Percentiles rank a stretch among this genome's conserved stretches.
Evolutionary conservation across 2,797 vertebrate species (phyloP).

Genomic region (Dicrostonyx torquatus): DNA sequence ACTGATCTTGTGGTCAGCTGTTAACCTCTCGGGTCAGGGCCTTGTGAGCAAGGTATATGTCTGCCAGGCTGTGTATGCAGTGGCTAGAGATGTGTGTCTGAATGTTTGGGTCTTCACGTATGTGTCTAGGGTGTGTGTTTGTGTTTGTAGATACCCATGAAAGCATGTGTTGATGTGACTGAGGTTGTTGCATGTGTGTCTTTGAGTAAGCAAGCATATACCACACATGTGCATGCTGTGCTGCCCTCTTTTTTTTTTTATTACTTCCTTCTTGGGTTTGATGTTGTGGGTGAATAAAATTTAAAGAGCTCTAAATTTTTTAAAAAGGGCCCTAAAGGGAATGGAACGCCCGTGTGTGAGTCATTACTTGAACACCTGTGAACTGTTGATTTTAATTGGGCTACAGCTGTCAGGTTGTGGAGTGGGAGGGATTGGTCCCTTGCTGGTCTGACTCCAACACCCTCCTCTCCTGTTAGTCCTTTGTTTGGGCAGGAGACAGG

Average conservation of each 20-base stretch:
- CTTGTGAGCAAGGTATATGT: background rate
- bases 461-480: background rate
- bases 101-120: background rate
- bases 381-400: constrained; percentile 88
- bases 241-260: constrained; percentile 81
- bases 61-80: background rate
- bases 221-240: constrained; percentile 48
- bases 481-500: background rate
- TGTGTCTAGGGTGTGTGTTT: background rate
- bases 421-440: constrained; percentile 76
- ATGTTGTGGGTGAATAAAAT: constrained; percentile 89
- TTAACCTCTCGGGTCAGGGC: accelerated
- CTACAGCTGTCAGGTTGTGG: constrained; percentile 86
- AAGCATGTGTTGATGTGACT: background rate
- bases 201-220: background rate
- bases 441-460: constrained; percentile 71
- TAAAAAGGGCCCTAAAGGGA: constrained; percentile 88
- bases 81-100: background rate
- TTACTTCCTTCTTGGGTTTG: constrained; percentile 87
- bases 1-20: background rate
- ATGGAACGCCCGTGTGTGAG: constrained; percentile 81
- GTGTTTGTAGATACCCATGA: background rate
- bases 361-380: constrained; percentile 88
- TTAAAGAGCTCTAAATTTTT: constrained; percentile 90
- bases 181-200: background rate